phyloP scores from a whole-genome alignment of 2,797 vertebrate genomes.

The Microctenopoma lineatum region DNA sequence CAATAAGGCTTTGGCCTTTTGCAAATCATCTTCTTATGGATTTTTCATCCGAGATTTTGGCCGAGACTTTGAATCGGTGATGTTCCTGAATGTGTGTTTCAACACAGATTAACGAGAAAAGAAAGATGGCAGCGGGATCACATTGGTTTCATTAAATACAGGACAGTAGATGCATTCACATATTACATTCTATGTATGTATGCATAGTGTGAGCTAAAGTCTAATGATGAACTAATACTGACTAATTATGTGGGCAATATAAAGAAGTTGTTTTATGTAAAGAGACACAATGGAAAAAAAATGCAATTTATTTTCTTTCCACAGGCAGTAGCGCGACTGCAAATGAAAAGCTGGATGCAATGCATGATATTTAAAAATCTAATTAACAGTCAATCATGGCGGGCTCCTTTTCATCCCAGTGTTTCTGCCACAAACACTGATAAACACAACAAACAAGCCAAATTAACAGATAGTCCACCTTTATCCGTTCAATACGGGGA shows the following conservation, averaged over 20 bases:
- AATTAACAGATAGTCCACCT: too few species aligned
- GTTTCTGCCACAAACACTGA: neutral
- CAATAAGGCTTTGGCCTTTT: conserved; percentile 50
- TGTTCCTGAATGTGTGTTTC: conserved; percentile 12
- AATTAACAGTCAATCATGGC: conserved; percentile 4
- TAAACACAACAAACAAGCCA: neutral
- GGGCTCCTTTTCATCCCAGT: too few species aligned
- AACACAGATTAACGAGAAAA: conserved; percentile 41
- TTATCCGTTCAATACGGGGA: too few species aligned
- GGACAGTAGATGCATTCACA: neutral
- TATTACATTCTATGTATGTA: neutral
- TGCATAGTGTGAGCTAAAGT: neutral
- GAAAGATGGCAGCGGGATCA: conserved; percentile 6
- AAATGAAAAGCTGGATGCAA: neutral
- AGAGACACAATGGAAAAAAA: neutral
- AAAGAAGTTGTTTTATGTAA: neutral
- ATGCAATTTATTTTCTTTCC: neutral
- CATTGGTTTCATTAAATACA: neutral
- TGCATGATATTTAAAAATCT: neutral
- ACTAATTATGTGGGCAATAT: neutral
- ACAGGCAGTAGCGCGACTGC: neutral
- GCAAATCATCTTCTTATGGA: conserved; percentile 55
- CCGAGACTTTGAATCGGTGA: conserved; percentile 19
- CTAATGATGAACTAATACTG: neutral
- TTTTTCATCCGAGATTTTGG: conserved; percentile 36